Evolutionary conservation across 2,888 invertebrate genomes (phyloP), one percentile per base, ranked within the genome.

Genomic region (Drosophila neotestacea): DNA sequence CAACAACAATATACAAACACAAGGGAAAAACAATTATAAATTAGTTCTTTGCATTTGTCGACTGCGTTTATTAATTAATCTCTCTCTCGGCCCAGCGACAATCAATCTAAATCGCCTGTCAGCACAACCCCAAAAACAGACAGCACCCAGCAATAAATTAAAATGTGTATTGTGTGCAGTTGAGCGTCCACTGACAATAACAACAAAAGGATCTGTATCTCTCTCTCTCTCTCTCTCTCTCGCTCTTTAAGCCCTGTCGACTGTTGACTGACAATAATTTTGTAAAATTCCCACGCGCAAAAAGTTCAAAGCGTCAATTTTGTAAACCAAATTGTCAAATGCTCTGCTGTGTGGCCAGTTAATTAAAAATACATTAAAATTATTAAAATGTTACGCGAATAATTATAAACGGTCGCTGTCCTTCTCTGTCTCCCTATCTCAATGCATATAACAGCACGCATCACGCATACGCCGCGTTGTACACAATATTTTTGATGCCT

Each of bases 31-130:
- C 77, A 70, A 79, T 79, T 79, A 75, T 79, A 77, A 77, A 79
- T 77, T 77, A 61, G 68, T 64, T 71, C 65, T 63, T 77, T 65
- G 52, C 16, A 47, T 51, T 68, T 73, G 76, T 65, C 68, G 54
- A 10, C 51, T 68, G 73, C 66, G 65, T 77, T 79, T 78, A 79
- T 78, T 78, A 78, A 78, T 78, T 78, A 78, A 78, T 75, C 75
- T 51, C 42, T 63, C 72, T 36, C 50, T 22, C 6, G 9, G 16
- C 52, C 47, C 52, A 28, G 51, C 62, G 64, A 70, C 80, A 79
- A 86, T 88, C 86, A 87, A 86, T 86, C 88, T 82, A 81, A 84
- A 85, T 79, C 85, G 87, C 87, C 65, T 87, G 85, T 82, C 85
- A 88, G 70, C 81, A 28, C 46, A 30, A 42, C 36, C 62, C 68